Evolutionary conservation across 2,888 invertebrate species (phyloP).

Genomic region (Pammene fasciana): DNA sequence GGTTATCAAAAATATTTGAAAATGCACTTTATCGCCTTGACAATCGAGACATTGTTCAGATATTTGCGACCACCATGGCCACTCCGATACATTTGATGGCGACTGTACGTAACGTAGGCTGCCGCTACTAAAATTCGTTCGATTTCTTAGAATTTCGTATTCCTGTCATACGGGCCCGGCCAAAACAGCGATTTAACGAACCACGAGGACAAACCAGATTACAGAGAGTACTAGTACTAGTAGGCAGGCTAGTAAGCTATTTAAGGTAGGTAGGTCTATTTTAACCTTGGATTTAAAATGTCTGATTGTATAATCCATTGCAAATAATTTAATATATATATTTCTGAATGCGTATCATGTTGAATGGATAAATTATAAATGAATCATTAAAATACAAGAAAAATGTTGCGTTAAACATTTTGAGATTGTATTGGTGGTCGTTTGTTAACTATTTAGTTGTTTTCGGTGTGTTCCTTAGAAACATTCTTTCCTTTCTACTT

Average conservation of each 20-base stretch:
- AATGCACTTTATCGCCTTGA: no score
- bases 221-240: constrained; percentile 32
- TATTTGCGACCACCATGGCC: no score
- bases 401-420: neutral
- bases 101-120: neutral
- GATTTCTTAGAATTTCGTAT: constrained; percentile 42
- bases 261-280: neutral
- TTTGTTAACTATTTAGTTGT: neutral
- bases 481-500: neutral
- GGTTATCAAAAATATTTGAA: no score
- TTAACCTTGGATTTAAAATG: neutral
- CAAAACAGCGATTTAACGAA: constrained; percentile 54
- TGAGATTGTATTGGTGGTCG: neutral
- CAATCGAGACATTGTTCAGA: no score
- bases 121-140: constrained; percentile 1
- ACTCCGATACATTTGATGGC: no score
- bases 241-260: no score
- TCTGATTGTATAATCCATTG: no score
- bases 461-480: neutral
- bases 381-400: no score
- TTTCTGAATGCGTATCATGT: no score
- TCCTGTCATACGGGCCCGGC: constrained; percentile 43
- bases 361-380: no score
- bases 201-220: constrained; percentile 51
- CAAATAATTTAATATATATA: no score